Evolutionary conservation across 1,140 invertebrate species (phyloP).

Genomic region (Adelges cooleyi): DNA sequence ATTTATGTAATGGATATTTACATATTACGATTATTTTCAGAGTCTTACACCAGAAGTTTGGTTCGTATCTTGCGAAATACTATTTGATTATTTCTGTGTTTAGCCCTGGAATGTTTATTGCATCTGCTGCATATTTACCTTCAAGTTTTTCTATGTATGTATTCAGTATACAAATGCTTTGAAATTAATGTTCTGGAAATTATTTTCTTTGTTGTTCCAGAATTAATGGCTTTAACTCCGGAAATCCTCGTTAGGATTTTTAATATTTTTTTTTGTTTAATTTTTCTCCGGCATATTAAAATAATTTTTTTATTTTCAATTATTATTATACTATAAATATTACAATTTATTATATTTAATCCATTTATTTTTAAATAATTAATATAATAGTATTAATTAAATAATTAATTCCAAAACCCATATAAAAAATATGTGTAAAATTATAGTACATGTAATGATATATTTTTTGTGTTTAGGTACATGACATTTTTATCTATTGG

Average conservation of each 20-base stretch:
- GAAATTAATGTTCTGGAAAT: too few species aligned
- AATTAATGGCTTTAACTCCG: slow-evolving; percentile 17
- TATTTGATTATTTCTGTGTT: slow-evolving; percentile 72
- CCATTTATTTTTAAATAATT: too few species aligned
- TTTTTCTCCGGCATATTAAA: too few species aligned
- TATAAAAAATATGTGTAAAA: not conserved
- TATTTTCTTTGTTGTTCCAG: slow-evolving; percentile 21
- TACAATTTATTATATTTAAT: too few species aligned
- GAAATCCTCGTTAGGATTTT: not conserved
- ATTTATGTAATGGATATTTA: not conserved
- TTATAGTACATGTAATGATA: not conserved
- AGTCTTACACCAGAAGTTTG: slow-evolving; percentile 77
- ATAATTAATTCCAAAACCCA: not conserved
- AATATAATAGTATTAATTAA: too few species aligned
- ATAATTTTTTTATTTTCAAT: too few species aligned
- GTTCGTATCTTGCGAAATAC: slow-evolving; percentile 72
- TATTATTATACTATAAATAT: too few species aligned
- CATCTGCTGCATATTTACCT: slow-evolving; percentile 80
- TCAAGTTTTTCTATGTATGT: slow-evolving; percentile 81
- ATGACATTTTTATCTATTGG: slow-evolving; percentile 67
- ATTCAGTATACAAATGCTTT: too few species aligned
- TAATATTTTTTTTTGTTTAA: too few species aligned
- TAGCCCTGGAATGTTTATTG: slow-evolving; percentile 83
- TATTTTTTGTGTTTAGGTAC: slow-evolving; percentile 42
- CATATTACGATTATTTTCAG: slow-evolving; percentile 36